Base-by-base conservation (phyloP, 2,113 vertebrate genomes). In the Glaucidium brasilianum region DNA sequence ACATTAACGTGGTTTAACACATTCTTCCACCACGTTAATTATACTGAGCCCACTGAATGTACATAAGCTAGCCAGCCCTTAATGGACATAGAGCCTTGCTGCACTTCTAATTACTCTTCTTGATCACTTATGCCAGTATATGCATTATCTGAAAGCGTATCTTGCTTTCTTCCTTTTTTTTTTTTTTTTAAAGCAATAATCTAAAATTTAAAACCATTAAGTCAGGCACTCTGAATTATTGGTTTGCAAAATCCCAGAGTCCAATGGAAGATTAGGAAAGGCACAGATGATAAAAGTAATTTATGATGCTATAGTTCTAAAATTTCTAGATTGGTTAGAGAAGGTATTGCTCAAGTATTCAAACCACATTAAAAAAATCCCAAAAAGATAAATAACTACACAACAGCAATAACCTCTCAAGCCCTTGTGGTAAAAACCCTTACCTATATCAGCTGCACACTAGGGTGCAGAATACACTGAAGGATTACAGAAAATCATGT, bases 1-100 rank as follows among this genome's bases (percentile, higher is more conserved):
- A 59, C 87, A 62, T 18, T 69, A 52, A 53, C n/a, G 71, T 25
- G 85, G 84, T 92, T 96, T 96, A 91, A 96, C 94, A 94, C 74
- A 45, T 90, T 90, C 63, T 53, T 75, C n/a, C 45, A 79, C 29
- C 37, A 22, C 0, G 55, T 91, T 95, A 92, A 94, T 92, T 72
- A 92, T 8, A 49, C 73, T 30, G 39, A 94, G 69, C 66, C 91
- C 45, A 50, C 82, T 74, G 78, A 32, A 66, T 21, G 52, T 41
- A 71, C 41, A 91, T 72, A 85, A 92, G 66, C 19, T 39, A 94
- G 82, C 47, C 88, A 95, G 88, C 62, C 58, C 82, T 71, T 95
- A 95, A 97, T 92, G 92, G 87, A 69, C 80, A 81, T 2, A 89
- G 68, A 84, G 80, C 62, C 83, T 50, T 66, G 62, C 50, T 93